Conservation (phyloP, 2,113 vertebrate species). For the Odontesthes bonariensis region DNA sequence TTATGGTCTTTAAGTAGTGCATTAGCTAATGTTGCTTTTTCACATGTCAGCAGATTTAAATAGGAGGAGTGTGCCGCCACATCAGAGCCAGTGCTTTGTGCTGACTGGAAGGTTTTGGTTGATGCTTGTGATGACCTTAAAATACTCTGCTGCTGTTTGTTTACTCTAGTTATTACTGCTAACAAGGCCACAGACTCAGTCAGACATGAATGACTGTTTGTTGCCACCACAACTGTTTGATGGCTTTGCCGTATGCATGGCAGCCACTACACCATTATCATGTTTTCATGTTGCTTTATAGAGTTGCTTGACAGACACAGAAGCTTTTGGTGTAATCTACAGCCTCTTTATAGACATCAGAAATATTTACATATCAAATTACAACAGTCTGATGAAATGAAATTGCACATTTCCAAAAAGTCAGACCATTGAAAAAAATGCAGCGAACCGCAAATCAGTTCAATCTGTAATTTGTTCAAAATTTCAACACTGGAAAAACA, state of each 20-base stretch:
- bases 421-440: background rate
- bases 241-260: slow-evolving; percentile 10
- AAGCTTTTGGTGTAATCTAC: background rate
- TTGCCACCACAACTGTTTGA: slow-evolving; percentile 49
- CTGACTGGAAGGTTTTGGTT: slow-evolving; percentile 73
- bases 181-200: slow-evolving; percentile 70
- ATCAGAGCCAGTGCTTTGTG: slow-evolving; percentile 75
- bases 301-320: background rate
- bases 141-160: slow-evolving; percentile 71
- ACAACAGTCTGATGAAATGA: background rate
- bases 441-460: background rate
- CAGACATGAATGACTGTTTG: slow-evolving; percentile 56
- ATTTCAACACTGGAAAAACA: background rate
- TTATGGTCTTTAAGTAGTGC: slow-evolving; percentile 86
- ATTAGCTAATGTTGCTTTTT: slow-evolving; percentile 85
- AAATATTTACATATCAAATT: background rate
- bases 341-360: background rate
- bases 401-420: background rate
- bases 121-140: slow-evolving; percentile 74
- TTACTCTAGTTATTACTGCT: slow-evolving; percentile 73
- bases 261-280: slow-evolving; percentile 10
- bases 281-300: slow-evolving; percentile 9
- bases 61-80: slow-evolving; percentile 70
- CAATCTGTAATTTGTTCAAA: background rate
- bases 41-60: slow-evolving; percentile 83